Base-by-base conservation (phyloP, 2,888 invertebrate species). In the Plebejus argus region DNA sequence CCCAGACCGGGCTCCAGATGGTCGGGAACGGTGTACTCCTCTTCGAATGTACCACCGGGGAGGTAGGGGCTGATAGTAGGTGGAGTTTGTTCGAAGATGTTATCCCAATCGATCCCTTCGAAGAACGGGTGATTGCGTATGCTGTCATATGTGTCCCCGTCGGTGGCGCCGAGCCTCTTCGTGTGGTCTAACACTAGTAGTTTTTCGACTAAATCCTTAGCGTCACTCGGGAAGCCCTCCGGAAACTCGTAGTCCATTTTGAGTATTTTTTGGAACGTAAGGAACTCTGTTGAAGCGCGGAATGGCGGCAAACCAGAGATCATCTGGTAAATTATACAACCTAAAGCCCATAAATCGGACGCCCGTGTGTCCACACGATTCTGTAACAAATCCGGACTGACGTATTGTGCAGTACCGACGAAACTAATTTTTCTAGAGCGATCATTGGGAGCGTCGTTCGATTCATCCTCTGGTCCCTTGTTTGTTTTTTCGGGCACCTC, bases 401-500 rank as follows among this genome's bases (percentile, higher is more conserved):
- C 99, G 90, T 99, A 99, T 89, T 99, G 99, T 2, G 99, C 99
- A 15, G 99, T 99, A 76, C 99, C 99, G 18, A 99, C 99, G 91
- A 99, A 99, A 89, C 98, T 98, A 85, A 96, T 97, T 84, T 95
- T 95, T 79, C 97, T 95, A 82, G 95, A 93, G 78, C 95, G 92
- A 78, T 92, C 91, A 83, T 90, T 91, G 82, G 90, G 88, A 18
- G 82, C 82, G 76, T 85, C 84, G 79, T 82, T 83, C 53, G 85
- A 82, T 18, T 93, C 91, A 76, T 91, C 90, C 61, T 89, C 89
- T 78, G 84, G 80, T 58, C 83, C 77, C 8, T 70, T 78, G 33
- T 81, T 78, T 66, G 81, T 84, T 18, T 66, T 66, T 33, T 66
- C 66, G 18, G 66, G 66, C 23, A 66, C 66, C 66, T 66, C 66